These are phyloP conservation scores for Chromis chromis DNA, from an alignment of 2,797 vertebrate species.

Conservation along the genomic window DNA sequence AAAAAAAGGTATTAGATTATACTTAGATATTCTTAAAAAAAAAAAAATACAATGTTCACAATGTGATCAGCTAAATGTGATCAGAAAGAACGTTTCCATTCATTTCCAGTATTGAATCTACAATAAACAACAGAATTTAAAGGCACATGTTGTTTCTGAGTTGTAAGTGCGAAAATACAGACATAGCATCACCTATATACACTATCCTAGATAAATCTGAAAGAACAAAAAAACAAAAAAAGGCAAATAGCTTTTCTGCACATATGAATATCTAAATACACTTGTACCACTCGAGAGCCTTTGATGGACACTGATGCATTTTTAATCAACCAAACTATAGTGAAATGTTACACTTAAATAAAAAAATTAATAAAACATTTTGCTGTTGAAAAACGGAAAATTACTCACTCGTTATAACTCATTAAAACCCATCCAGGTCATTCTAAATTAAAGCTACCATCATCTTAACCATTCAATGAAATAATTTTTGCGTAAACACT, in stretches of 20 bases:
- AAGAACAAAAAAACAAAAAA: neutral
- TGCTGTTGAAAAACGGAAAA: neutral
- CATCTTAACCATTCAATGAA: too few species aligned
- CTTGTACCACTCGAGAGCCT: neutral
- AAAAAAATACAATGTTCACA: too few species aligned
- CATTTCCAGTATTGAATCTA: neutral
- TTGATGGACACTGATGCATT: neutral
- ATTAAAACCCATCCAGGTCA: too few species aligned
- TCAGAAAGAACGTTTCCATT: too few species aligned
- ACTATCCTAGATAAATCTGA: neutral
- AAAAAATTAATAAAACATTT: neutral
- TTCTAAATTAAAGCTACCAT: too few species aligned
- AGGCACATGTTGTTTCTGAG: neutral
- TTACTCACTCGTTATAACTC: too few species aligned
- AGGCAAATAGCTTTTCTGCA: slow-evolving; percentile 1
- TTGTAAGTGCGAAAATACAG: too few species aligned
- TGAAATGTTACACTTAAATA: neutral
- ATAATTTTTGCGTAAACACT: neutral
- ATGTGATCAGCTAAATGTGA: too few species aligned
- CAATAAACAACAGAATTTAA: neutral
- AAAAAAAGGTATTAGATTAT: too few species aligned
- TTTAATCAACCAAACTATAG: neutral
- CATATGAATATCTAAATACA: slow-evolving; percentile 2
- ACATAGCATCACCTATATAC: neutral
- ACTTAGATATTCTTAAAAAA: neutral